phyloP scores from a whole-genome alignment of 1,140 invertebrate species.

The Saccostrea glomerata region DNA sequence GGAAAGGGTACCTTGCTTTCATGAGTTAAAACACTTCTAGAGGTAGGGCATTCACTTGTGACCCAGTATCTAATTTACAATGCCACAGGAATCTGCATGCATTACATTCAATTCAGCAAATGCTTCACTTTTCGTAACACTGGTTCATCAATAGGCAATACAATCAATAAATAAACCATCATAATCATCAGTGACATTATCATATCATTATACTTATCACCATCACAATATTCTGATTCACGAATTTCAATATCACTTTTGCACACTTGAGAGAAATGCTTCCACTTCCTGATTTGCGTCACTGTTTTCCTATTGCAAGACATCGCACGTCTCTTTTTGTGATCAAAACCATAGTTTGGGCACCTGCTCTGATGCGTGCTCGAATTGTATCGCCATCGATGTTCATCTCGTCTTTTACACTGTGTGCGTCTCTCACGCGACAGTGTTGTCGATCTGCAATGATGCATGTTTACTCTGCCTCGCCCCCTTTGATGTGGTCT shows the following conservation, averaged over 20 bases:
- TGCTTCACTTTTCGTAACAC: not conserved
- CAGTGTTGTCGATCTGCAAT: not conserved
- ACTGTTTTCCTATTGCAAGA: no score
- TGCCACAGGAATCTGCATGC: no score
- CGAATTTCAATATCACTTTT: no score
- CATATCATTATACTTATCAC: no score
- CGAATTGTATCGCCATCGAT: not conserved
- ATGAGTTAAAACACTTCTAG: constrained; percentile 4
- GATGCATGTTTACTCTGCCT: not conserved
- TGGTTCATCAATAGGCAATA: constrained; percentile 1
- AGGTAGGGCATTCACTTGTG: constrained; percentile 51
- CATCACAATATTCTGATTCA: no score
- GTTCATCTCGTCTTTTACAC: not conserved
- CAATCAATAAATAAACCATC: constrained; percentile 48
- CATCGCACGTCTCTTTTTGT: no score
- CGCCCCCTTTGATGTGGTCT: not conserved
- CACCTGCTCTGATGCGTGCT: constrained; percentile 52
- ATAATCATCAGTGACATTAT: constrained; percentile 16
- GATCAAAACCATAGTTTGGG: not conserved
- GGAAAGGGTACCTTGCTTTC: not conserved
- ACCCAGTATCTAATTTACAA: constrained; percentile 59
- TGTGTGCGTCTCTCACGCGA: no score
- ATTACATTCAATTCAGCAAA: constrained; percentile 28
- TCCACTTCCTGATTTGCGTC: no score
- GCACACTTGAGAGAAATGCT: no score